phyloP scores from a whole-genome alignment of 1,140 invertebrate species.

The Nasonia vitripennis region DNA sequence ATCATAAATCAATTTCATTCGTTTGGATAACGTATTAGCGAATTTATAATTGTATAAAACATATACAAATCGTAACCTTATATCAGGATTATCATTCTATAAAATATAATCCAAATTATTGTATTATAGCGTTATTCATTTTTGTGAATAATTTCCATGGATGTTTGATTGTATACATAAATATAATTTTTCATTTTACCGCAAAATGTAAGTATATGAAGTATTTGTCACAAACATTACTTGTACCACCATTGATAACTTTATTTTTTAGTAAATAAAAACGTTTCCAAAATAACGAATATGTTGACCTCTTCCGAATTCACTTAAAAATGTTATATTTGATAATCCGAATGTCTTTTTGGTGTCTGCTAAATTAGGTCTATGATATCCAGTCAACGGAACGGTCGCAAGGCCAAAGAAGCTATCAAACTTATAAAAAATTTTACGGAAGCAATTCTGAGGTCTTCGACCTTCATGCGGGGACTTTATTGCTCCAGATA shows the following conservation, averaged over 20 bases:
- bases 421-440: constrained; percentile 42
- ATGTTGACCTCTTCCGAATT: not conserved
- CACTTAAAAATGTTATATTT: not conserved
- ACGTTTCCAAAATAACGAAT: not conserved
- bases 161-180: too few species aligned
- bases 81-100: not conserved
- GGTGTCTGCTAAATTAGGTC: constrained; percentile 3
- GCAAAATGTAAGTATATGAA: too few species aligned
- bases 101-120: too few species aligned
- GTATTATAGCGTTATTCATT: too few species aligned
- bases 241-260: not conserved
- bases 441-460: constrained; percentile 40
- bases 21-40: not conserved
- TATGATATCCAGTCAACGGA: constrained; percentile 53
- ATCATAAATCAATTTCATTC: not conserved
- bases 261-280: not conserved
- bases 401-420: constrained; percentile 54
- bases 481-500: constrained; percentile 12
- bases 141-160: too few species aligned
- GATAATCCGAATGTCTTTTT: not conserved
- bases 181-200: too few species aligned
- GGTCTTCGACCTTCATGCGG: not conserved
- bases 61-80: too few species aligned
- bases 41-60: too few species aligned
- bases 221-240: not conserved